Conservation (phyloP, 2,797 vertebrate species). For the Brachymystax lenok region DNA sequence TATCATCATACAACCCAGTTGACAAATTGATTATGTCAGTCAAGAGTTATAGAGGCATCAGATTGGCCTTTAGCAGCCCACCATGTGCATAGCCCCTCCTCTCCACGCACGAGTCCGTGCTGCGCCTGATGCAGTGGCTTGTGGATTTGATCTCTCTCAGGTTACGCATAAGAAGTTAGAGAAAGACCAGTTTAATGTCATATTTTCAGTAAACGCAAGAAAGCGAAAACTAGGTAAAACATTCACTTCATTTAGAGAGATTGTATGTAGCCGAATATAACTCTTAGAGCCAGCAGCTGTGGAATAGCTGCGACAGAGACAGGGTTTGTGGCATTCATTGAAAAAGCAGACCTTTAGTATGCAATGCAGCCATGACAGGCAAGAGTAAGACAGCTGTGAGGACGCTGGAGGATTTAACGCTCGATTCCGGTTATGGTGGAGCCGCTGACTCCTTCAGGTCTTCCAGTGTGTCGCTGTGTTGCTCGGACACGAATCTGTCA, state of each 20-base stretch:
- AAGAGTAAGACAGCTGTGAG: conserved; percentile 91
- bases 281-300: conserved; percentile 22
- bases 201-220: conserved; percentile 28
- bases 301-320: conserved; percentile 25
- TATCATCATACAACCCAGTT: conserved; percentile 11
- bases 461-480: conserved; percentile 84
- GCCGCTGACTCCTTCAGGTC: conserved; percentile 84
- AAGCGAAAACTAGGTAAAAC: conserved; percentile 28
- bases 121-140: conserved; percentile 67
- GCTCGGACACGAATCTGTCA: conserved; percentile 80
- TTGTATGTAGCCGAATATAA: background rate
- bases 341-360: conserved; percentile 81
- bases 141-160: conserved; percentile 55
- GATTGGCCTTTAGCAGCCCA: conserved; percentile 60
- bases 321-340: conserved; percentile 65
- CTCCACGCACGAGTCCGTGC: conserved; percentile 45
- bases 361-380: conserved; percentile 94
- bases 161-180: conserved; percentile 68
- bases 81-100: conserved; percentile 62
- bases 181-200: conserved; percentile 34
- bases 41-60: conserved; percentile 29
- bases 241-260: background rate
- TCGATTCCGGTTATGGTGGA: conserved; percentile 87
- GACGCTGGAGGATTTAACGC: conserved; percentile 87
- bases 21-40: conserved; percentile 48